Base-by-base conservation (phyloP, 1,140 invertebrate species). In the Philaenus spumarius region DNA sequence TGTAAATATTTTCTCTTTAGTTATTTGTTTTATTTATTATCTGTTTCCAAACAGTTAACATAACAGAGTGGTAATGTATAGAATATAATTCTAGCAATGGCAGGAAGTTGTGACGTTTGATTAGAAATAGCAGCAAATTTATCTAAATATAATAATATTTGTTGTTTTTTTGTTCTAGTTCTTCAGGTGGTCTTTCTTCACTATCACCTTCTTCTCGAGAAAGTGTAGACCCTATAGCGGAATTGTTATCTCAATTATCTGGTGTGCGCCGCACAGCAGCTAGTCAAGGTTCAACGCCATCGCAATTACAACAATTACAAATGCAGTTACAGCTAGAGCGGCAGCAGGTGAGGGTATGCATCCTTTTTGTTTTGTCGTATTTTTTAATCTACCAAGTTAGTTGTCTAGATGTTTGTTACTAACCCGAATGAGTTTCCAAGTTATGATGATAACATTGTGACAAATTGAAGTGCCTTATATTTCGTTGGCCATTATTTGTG, bases 141-240 rank as follows among this genome's bases (percentile, higher is more conserved):
- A n/a, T n/a, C n/a, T n/a, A n/a, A n/a, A n/a, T n/a, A n/a, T n/a
- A n/a, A n/a, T n/a, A n/a, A n/a, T n/a, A n/a, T n/a, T n/a, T n/a
- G n/a, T n/a, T n/a, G n/a, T n/a, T n/a, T 56, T 55, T 34, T 12
- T 52, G 51, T 72, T 73, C 34, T 66, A 85, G 86, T 75, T 83
- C 85, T 63, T 84, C 89, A 63, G 87, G 88, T 66, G 89, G 88
- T 48, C 78, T 93, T 46, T 80, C 85, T 58, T 82, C 85, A 56
- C 73, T 88, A 64, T 93, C 89, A 64, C 87, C 86, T 59, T 90
- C 89, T 66, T 89, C 85, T 69, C 84, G 90, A 65, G 94, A 97
- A 71, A 84, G 89, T 63, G 89, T 91, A 69, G 94, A 97, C 82
- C 93, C 94, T 52, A 97, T 97, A 65, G 90, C 91, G 39, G 93